Evolutionary conservation across 2,113 vertebrate species (phyloP).

Genomic region (Hydrochoerus hydrochaeris): DNA sequence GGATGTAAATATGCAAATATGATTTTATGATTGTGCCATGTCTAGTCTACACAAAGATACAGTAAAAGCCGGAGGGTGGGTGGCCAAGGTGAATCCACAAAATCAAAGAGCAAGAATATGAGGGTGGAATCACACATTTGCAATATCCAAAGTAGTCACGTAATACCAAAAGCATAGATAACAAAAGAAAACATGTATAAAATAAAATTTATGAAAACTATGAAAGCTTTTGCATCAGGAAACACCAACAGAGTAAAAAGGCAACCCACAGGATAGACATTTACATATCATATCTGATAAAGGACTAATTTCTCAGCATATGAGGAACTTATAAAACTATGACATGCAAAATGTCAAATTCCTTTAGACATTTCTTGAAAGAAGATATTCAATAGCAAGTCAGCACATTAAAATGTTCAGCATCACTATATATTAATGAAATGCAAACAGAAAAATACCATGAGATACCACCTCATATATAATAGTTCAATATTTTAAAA

Average conservation of each 20-base stretch:
- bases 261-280: not conserved
- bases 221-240: not conserved
- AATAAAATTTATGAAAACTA: not conserved
- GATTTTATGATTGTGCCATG: not conserved
- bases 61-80: not conserved
- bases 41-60: not conserved
- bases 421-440: not conserved
- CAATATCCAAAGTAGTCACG: not conserved
- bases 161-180: not conserved
- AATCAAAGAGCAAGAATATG: not conserved
- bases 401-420: not conserved
- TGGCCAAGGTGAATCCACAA: not conserved
- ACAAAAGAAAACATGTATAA: not conserved
- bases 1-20: not conserved
- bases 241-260: not conserved
- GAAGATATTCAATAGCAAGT: not conserved
- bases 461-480: not conserved
- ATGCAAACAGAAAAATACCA: not conserved
- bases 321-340: not conserved
- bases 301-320: not conserved
- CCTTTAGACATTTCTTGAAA: not conserved
- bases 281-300: not conserved
- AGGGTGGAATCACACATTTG: not conserved
- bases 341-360: not conserved
- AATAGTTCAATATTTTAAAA: not conserved